These are phyloP conservation scores for Ptychodera flava DNA, from an alignment of 35 echinoderm and acorn worm genomes.

Conservation along the genomic window DNA sequence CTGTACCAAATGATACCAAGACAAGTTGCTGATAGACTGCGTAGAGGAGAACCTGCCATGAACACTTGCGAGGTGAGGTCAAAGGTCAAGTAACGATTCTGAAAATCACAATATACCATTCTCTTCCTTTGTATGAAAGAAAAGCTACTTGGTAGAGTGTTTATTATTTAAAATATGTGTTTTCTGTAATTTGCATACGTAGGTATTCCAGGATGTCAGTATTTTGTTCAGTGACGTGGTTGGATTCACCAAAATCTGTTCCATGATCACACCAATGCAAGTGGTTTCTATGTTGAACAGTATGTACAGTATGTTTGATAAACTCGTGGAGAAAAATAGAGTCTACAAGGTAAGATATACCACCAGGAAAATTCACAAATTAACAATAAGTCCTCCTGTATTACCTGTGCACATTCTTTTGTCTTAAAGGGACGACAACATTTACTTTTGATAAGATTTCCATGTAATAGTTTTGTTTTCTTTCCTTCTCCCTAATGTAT, in stretches of 20 bases:
- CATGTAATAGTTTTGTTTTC: too few species aligned
- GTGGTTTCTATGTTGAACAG: constrained; percentile 11
- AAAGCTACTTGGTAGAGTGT: neutral
- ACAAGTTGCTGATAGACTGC: constrained; percentile 22
- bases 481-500: too few species aligned
- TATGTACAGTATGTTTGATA: constrained; percentile 10
- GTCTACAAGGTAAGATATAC: constrained; percentile 13
- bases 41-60: constrained; percentile 1
- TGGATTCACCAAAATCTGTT: constrained; percentile 9
- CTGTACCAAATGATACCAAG: constrained; percentile 13
- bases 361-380: neutral
- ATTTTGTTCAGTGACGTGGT: constrained; percentile 16
- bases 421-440: neutral
- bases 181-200: neutral
- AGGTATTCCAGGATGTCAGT: constrained; percentile 10
- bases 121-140: neutral
- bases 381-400: neutral
- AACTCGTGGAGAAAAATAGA: neutral
- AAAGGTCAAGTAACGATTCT: neutral
- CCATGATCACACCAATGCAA: constrained; percentile 1
- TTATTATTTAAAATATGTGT: neutral
- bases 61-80: constrained; percentile 4
- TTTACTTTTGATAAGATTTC: neutral
- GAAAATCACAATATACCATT: neutral
- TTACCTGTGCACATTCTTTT: neutral